Evolutionary conservation across 2,797 vertebrate species (phyloP).

Genomic region (Sebastes glaucus): DNA sequence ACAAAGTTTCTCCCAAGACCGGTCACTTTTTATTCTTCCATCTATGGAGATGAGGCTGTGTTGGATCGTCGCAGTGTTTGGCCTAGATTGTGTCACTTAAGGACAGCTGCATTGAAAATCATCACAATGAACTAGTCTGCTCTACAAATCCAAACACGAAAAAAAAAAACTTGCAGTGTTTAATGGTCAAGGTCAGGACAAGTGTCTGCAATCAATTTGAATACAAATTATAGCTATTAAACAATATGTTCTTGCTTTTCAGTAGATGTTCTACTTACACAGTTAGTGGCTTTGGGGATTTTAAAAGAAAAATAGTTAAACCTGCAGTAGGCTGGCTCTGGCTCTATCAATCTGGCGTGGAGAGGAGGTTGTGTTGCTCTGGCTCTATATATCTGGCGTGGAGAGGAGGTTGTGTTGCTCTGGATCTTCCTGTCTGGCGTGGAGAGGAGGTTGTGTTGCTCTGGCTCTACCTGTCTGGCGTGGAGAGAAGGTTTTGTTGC

Average conservation of each 20-base stretch:
- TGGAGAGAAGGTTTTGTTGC: rapidly evolving
- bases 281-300: background rate
- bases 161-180: background rate
- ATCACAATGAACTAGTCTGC: slow-evolving; percentile 8
- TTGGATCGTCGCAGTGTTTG: slow-evolving; percentile 16
- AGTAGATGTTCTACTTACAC: background rate
- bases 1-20: slow-evolving; percentile 54
- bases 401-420: too few relatives aligned
- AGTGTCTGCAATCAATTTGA: slow-evolving; percentile 1
- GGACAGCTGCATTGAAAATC: slow-evolving; percentile 27
- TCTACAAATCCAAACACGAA: slow-evolving; percentile 19
- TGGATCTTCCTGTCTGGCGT: rapidly evolving
- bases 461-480: too few relatives aligned
- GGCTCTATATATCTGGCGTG: too few relatives aligned
- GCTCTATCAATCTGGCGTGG: too few relatives aligned
- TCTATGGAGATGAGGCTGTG: slow-evolving; percentile 40
- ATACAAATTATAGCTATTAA: slow-evolving; percentile 11
- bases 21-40: slow-evolving; percentile 39
- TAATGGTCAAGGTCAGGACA: slow-evolving; percentile 9
- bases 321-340: too few relatives aligned
- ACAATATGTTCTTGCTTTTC: background rate
- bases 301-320: too few relatives aligned
- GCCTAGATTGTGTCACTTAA: slow-evolving; percentile 49
- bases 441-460: too few relatives aligned
- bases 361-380: too few relatives aligned